Percentiles rank a stretch among this genome's conserved stretches.
These are phyloP conservation scores for Saccopteryx bilineata DNA, from an alignment of 2,113 vertebrate species.

Conservation along the genomic window DNA sequence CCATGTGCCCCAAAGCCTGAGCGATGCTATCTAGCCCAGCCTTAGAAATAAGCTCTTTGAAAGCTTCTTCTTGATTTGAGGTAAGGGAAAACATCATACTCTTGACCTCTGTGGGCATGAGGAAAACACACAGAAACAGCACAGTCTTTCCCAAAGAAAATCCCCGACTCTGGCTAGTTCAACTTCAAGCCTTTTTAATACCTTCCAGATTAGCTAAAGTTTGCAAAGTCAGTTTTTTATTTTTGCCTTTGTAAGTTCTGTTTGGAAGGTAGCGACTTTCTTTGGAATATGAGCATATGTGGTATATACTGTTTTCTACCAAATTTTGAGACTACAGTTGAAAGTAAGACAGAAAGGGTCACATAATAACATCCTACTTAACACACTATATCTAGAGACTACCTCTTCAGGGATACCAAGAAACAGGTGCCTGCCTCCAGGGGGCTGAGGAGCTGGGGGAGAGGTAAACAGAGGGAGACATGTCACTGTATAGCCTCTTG, in stretches of 20 bases:
- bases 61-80: constrained; percentile 24
- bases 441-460: neutral
- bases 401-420: neutral
- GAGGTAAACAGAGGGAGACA: neutral
- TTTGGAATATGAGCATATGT: neutral
- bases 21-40: neutral
- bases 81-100: neutral
- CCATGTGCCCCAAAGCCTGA: neutral
- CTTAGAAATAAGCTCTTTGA: constrained; percentile 1
- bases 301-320: neutral
- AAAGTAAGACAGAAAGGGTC: constrained; percentile 31
- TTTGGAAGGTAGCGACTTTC: neutral
- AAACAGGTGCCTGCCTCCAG: neutral
- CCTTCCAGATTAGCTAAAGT: neutral
- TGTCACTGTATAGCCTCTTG: neutral
- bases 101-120: neutral
- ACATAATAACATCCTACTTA: neutral
- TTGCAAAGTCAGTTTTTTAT: neutral
- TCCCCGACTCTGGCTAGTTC: neutral
- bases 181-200: neutral
- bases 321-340: neutral
- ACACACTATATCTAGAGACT: neutral
- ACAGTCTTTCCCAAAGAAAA: neutral
- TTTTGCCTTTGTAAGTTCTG: neutral
- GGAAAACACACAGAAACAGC: neutral